Evolutionary conservation across 2,888 invertebrate species (phyloP).

Genomic region (Sphinx pinastri): DNA sequence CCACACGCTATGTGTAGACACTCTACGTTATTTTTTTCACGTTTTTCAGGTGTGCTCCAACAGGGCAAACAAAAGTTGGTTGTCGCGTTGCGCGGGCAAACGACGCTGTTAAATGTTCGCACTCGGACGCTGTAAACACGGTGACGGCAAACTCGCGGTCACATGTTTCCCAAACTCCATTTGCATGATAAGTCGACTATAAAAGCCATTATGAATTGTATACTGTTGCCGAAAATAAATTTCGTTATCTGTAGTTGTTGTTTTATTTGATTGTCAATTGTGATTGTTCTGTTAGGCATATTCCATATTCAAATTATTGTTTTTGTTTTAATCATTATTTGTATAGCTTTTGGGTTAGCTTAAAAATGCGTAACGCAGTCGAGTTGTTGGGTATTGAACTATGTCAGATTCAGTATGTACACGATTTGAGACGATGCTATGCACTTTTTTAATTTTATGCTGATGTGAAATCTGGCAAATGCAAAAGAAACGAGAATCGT

Average conservation of each 20-base stretch:
- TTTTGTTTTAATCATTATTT: neutral
- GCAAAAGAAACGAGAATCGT: too few relatives aligned
- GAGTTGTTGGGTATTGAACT: too few relatives aligned
- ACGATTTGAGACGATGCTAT: too few relatives aligned
- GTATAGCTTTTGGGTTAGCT: too few relatives aligned
- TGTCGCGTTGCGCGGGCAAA: slow-evolving; percentile 54
- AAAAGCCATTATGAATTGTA: slow-evolving; percentile 7
- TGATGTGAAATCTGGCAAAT: too few relatives aligned
- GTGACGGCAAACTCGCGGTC: slow-evolving; percentile 45
- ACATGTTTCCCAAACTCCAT: slow-evolving; percentile 16
- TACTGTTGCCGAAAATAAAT: neutral
- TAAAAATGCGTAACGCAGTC: too few relatives aligned
- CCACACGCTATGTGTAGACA: slow-evolving; percentile 35
- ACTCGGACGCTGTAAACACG: slow-evolving; percentile 65
- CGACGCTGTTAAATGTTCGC: slow-evolving; percentile 64
- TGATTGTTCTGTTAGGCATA: neutral
- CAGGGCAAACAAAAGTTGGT: slow-evolving; percentile 69
- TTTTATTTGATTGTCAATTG: neutral
- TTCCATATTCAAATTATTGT: neutral
- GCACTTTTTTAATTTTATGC: too few relatives aligned
- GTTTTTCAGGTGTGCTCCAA: slow-evolving; percentile 68
- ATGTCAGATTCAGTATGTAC: too few relatives aligned
- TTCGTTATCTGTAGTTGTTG: neutral
- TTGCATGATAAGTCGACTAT: slow-evolving; percentile 12
- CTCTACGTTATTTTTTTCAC: slow-evolving; percentile 40